A percentile compares a stretch with the other conserved stretches of the same genome.
Conservation (phyloP, 37 sponge, comb jelly and placozoan species). For the Tethya wilhelma region DNA sequence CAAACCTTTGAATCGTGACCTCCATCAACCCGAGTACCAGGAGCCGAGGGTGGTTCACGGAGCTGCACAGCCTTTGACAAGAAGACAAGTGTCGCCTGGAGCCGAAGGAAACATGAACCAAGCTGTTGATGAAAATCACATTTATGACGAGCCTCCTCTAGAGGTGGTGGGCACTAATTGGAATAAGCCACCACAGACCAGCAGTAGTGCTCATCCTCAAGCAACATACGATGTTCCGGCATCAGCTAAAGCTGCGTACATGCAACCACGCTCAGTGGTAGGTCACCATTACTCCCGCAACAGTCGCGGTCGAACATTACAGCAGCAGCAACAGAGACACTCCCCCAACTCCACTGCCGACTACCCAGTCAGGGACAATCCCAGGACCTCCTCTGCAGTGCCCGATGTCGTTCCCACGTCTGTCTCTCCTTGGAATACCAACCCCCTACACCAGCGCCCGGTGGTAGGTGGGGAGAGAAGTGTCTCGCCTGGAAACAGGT, state of each 20-base stretch:
- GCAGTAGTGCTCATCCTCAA: background rate
- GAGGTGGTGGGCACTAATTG: background rate
- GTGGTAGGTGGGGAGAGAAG: no score
- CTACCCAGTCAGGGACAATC: no score
- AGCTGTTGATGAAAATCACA: no score
- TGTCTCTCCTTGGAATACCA: no score
- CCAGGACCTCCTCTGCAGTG: no score
- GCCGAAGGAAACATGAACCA: no score
- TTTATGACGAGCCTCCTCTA: no score
- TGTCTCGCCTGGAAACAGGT: no score
- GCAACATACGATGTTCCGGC: background rate
- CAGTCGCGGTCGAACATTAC: background rate
- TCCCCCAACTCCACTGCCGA: background rate
- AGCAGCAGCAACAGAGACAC: background rate
- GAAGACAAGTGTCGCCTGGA: background rate
- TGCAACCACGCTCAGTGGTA: background rate
- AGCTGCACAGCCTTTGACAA: background rate
- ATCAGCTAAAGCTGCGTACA: background rate
- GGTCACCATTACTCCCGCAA: background rate
- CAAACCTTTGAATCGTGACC: background rate
- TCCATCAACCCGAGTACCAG: background rate
- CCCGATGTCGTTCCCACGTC: no score
- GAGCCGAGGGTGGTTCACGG: background rate
- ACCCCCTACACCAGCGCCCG: no score
- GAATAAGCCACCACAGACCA: background rate